These are phyloP conservation scores for Silvanus unidentatus DNA, from an alignment of 2,888 invertebrate species.

Conservation along the genomic window DNA sequence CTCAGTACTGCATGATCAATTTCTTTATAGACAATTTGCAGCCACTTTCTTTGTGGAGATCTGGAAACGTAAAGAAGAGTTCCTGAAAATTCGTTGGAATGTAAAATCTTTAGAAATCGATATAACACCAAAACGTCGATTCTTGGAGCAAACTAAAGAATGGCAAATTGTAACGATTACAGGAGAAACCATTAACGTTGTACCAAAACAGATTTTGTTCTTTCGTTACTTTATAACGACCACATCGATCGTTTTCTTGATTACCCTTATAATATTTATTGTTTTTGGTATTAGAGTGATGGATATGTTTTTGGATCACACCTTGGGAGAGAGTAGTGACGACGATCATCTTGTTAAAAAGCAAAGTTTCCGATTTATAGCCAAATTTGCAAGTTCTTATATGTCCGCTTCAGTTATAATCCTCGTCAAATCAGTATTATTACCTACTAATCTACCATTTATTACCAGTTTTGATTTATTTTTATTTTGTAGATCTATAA, in stretches of 20 bases:
- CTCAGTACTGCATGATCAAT: constrained; percentile 11
- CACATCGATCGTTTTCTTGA: constrained; percentile 9
- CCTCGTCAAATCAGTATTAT: not conserved
- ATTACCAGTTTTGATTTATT: not conserved
- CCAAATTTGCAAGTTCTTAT: too few relatives aligned
- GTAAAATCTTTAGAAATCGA: constrained; percentile 25
- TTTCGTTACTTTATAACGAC: constrained; percentile 13
- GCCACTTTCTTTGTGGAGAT: constrained; percentile 37
- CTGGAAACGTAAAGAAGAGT: constrained; percentile 37
- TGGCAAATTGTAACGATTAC: constrained; percentile 7
- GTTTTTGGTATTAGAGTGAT: too few relatives aligned
- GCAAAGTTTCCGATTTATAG: too few relatives aligned
- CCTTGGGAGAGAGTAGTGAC: too few relatives aligned
- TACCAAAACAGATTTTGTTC: constrained; percentile 10
- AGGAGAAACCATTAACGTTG: constrained; percentile 18
- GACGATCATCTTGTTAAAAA: too few relatives aligned
- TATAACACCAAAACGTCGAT: constrained; percentile 20
- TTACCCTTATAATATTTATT: too few relatives aligned
- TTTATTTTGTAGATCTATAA: constrained; percentile 33
- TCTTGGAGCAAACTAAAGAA: constrained; percentile 8
- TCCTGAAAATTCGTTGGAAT: constrained; percentile 37
- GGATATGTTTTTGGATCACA: too few relatives aligned
- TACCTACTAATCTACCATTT: too few relatives aligned
- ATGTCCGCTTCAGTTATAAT: not conserved
- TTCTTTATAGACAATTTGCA: constrained; percentile 13